Evolutionary conservation across 2,113 vertebrate genomes (phyloP).

Genomic region (Dryoscopus gambensis): DNA sequence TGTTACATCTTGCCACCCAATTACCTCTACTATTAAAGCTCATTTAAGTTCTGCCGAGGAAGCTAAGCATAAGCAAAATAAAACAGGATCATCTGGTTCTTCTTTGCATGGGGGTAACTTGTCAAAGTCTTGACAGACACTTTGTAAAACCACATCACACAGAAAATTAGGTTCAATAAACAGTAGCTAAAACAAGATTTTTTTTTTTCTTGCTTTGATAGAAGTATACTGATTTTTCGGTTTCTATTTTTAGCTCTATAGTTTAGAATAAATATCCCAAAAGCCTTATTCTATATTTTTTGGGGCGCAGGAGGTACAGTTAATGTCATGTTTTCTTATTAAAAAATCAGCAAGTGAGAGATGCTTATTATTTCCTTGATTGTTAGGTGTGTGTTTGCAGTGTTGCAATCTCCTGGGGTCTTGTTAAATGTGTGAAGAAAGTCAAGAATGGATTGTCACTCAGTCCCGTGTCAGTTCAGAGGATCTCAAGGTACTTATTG

Average conservation of each 20-base stretch:
- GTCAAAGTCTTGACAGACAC: background rate
- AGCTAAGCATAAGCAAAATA: conserved; percentile 9
- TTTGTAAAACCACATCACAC: conserved; percentile 29
- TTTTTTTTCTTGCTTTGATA: background rate
- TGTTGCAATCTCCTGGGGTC: background rate
- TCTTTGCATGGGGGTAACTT: background rate
- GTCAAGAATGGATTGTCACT: background rate
- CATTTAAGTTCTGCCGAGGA: background rate
- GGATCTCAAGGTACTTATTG: background rate
- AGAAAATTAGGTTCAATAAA: background rate
- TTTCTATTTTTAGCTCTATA: background rate
- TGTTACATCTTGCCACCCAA: background rate
- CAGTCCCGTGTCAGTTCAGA: background rate
- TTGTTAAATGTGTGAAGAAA: background rate
- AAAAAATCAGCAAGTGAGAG: background rate
- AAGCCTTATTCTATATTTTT: background rate
- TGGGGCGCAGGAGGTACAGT: background rate
- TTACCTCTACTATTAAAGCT: background rate
- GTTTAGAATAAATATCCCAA: background rate
- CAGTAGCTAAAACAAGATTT: background rate
- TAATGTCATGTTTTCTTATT: background rate
- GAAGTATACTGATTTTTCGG: background rate
- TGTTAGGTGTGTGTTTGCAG: background rate
- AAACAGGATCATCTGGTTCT: conserved; percentile 47
- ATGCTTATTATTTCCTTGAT: background rate